These are phyloP conservation scores for Crotalus tigris DNA, from an alignment of 2,113 vertebrate genomes.

Conservation along the genomic window DNA sequence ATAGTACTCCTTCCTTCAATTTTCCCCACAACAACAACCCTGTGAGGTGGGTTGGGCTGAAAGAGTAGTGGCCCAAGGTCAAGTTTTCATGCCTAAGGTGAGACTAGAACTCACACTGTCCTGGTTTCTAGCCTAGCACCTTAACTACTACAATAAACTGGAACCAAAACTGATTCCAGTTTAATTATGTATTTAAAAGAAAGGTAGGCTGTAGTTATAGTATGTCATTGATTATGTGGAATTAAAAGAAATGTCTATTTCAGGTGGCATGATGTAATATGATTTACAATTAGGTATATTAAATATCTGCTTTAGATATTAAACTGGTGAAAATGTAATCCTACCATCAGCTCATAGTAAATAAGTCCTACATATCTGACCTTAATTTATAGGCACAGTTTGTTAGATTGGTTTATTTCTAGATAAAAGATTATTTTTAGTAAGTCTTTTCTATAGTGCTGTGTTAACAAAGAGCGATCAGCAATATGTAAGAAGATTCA, in stretches of 20 bases:
- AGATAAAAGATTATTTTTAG: not conserved
- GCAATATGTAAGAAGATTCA: not conserved
- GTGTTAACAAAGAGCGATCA: not conserved
- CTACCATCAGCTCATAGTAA: not conserved
- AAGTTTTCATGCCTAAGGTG: too few relatives aligned
- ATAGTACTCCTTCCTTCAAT: too few relatives aligned
- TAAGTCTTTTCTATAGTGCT: not conserved
- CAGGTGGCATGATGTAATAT: not conserved
- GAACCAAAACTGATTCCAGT: not conserved
- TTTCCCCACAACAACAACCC: too few relatives aligned
- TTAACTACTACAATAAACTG: too few relatives aligned
- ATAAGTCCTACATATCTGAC: not conserved
- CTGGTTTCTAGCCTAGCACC: too few relatives aligned
- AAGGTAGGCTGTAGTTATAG: not conserved
- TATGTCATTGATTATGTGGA: not conserved
- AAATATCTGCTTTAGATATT: not conserved
- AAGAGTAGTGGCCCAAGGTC: too few relatives aligned
- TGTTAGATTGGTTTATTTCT: not conserved
- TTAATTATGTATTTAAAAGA: not conserved
- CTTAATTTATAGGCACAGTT: not conserved
- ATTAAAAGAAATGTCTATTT: not conserved
- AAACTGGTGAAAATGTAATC: not conserved
- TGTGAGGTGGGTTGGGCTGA: too few relatives aligned
- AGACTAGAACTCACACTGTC: too few relatives aligned
- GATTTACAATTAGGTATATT: not conserved